Evolutionary conservation across 2,113 vertebrate genomes (phyloP).

Genomic region (Laticauda laticaudata): DNA sequence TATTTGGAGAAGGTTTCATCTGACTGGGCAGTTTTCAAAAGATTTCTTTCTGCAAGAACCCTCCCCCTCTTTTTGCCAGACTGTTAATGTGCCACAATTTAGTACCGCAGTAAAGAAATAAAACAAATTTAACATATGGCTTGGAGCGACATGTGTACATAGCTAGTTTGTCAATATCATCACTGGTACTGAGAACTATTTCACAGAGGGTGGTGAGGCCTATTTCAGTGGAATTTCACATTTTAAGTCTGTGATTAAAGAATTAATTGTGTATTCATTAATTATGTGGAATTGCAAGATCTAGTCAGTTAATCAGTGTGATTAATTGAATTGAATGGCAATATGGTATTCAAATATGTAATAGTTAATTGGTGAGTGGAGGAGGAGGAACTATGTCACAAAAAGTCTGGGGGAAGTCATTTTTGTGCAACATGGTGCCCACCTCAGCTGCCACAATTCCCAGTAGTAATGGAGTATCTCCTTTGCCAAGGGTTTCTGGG

Average conservation of each 20-base stretch:
- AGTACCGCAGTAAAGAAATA: background rate
- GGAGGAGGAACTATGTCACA: background rate
- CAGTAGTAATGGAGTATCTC: background rate
- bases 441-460: background rate
- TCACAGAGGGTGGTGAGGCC: background rate
- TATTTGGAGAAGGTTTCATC: conserved; percentile 14
- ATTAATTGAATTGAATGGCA: conserved; percentile 2
- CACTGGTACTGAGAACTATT: background rate
- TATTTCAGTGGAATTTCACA: background rate
- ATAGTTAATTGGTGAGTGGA: background rate
- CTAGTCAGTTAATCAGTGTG: background rate
- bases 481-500: background rate
- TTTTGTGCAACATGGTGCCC: background rate
- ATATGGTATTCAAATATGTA: background rate
- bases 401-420: background rate
- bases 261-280: background rate
- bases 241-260: conserved; percentile 12
- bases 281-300: background rate
- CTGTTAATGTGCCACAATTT: conserved; percentile 1
- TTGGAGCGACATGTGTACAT: background rate
- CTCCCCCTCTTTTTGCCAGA: background rate
- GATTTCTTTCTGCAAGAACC: background rate
- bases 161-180: background rate
- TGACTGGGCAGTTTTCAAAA: conserved; percentile 46
- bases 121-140: background rate